Base-by-base conservation (phyloP, 2,113 vertebrate species). In the Toxotes chatareus region DNA sequence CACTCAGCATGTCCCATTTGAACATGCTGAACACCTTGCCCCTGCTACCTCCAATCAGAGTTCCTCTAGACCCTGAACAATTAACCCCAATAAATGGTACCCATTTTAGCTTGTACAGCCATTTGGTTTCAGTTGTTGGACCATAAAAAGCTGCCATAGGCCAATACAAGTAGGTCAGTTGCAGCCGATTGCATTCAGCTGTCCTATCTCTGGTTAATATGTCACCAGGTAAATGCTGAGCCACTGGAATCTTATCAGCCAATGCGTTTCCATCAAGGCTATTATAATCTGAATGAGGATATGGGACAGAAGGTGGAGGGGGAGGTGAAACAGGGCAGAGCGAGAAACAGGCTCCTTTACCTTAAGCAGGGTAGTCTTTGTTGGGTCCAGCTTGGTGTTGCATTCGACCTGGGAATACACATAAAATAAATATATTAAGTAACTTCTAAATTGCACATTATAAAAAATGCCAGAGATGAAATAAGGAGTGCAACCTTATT, bases 371-470 rank as follows among this genome's bases (percentile, higher is more conserved):
- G 96, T 96, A 14, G 96, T 93, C 85, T 95, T 96, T 70, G 96
- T 96, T 4, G 96, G 96, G 91, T 96, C 96, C 91, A 96, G 92
- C 72, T 96, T 96, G 66, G 96, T 95, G 92, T 96, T 96, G 91
- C 95, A 96, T 51, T 96, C 96, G 76, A 96, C 96, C 96, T 96
- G 88, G 44, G 21, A 51, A 32, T 21, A 70, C 51, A 84, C 77
- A 78, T 27, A 49, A 72, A 55, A 7, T 2, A 4, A 10, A 2
- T n/a, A 5, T 61, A 17, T 46, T 69, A 7, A 73, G 51, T 44
- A 34, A 32, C 14, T 34, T 46, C 13, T 11, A 19, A 5, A 42
- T 34, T 51, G 7, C 27, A 68, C 6, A 31, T 65, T 16, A 44
- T 23, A 3, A 46, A 42, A n/a, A 62, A 38, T 36, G 32, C 17